Base-by-base conservation (phyloP, 2,888 invertebrate species). In the Operophtera brumata region DNA sequence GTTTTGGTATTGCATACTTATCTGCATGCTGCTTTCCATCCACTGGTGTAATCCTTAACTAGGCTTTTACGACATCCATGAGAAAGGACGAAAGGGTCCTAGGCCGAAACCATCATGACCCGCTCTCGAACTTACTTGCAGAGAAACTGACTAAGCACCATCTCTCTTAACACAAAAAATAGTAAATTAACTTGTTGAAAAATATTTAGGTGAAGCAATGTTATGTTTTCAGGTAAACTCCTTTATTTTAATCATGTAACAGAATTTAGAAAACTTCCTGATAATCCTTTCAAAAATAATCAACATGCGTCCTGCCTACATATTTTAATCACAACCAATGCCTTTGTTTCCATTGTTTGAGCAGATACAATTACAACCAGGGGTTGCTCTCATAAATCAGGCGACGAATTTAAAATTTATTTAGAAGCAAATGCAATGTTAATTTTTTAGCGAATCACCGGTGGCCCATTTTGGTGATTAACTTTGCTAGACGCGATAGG, bases 391-490 rank as follows among this genome's bases (percentile, higher is more conserved):
- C 75, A 73, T 86, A 84, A 84, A 85, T 86, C 80, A 80, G 57
- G 61, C 64, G 73, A 76, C 72, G 70, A 81, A 84, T 84, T 78
- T 78, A 75, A 82, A 82, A 85, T 84, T 82, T 85, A 85, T 84
- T 82, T 78, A 77, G 73, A 78, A 75, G 73, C 79, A 82, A 79
- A 81, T 82, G 81, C 71, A 74, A 74, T 72, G 75, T 75, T 75
- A 77, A 78, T 83, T 84, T 82, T 82, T 79, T 80, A 80, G 79
- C 71, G 73, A 76, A 76, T 76, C 81, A 77, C 78, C 75, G 65
- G 77, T 79, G 80, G 71, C 76, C 77, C 75, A 80, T 82, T 82
- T 77, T 59, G 64, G 68, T 75, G 75, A 77, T 75, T 75, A 76
- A 71, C 69, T 75, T 73, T 62, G 36, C 62, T 28, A 47, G 36